These are phyloP conservation scores for Rhinella marina DNA, from an alignment of 2,797 vertebrate species.

Conservation along the genomic window DNA sequence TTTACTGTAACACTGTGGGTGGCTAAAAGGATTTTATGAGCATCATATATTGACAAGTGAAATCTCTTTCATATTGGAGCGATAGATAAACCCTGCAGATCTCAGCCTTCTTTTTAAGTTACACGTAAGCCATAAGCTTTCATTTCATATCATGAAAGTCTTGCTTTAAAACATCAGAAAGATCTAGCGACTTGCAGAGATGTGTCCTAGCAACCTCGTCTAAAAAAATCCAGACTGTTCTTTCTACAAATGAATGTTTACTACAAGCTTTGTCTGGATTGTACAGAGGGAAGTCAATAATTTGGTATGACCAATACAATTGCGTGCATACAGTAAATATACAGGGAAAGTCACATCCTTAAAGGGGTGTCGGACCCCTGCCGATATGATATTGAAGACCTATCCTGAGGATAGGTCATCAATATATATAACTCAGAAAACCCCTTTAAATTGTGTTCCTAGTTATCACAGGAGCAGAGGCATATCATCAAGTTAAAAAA, in stretches of 20 bases:
- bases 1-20: slow-evolving; percentile 51
- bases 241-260: slow-evolving; percentile 26
- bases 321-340: not conserved
- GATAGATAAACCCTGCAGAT: slow-evolving; percentile 65
- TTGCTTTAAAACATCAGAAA: slow-evolving; percentile 67
- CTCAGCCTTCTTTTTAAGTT: slow-evolving; percentile 65
- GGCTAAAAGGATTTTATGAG: slow-evolving; percentile 67
- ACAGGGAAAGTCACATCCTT: slow-evolving; percentile 4
- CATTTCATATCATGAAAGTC: slow-evolving; percentile 64
- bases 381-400: too few relatives aligned
- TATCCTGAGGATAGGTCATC: too few relatives aligned
- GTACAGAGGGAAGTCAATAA: slow-evolving; percentile 6
- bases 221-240: slow-evolving; percentile 62
- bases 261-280: slow-evolving; percentile 22
- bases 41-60: slow-evolving; percentile 66
- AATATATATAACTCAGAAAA: too few relatives aligned
- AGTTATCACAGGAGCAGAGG: not conserved
- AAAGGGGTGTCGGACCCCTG: too few relatives aligned
- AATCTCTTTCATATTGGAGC: slow-evolving; percentile 64
- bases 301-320: slow-evolving; percentile 6
- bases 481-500: not conserved
- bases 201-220: slow-evolving; percentile 64
- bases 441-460: not conserved
- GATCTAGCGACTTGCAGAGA: slow-evolving; percentile 61
- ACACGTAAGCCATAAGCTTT: slow-evolving; percentile 64